Evolutionary conservation across 1,140 invertebrate genomes (phyloP).

Genomic region (Ladona fulva): DNA sequence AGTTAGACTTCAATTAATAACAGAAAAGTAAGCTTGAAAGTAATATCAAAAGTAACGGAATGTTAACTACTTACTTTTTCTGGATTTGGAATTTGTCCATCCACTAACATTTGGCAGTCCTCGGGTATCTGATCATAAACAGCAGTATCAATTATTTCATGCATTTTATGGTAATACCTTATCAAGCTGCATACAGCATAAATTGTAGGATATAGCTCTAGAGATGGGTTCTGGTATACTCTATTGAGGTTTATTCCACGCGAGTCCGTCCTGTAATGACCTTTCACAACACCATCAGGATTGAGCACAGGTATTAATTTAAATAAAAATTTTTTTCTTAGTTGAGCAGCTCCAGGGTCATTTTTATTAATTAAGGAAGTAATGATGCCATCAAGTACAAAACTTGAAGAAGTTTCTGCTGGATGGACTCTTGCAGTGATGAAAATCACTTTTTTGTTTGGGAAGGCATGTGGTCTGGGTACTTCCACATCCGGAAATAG

Average conservation of each 20-base stretch:
- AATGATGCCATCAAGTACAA: constrained; percentile 87
- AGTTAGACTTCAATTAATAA: too few relatives aligned
- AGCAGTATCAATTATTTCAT: not conserved
- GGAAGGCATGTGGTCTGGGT: constrained; percentile 61
- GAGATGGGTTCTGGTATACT: constrained; percentile 68
- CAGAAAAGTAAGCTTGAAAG: too few relatives aligned
- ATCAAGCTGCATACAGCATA: constrained; percentile 70
- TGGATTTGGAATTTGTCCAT: not conserved
- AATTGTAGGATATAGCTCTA: constrained; percentile 69
- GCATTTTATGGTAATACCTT: constrained; percentile 41
- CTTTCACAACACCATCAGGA: constrained; percentile 82
- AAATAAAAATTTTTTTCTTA: constrained; percentile 76
- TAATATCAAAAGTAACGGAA: too few relatives aligned
- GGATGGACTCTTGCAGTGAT: constrained; percentile 86
- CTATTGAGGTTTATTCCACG: constrained; percentile 83
- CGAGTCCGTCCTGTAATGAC: constrained; percentile 84
- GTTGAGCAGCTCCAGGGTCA: constrained; percentile 53
- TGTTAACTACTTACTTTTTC: not conserved
- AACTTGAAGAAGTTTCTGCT: constrained; percentile 88
- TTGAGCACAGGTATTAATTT: constrained; percentile 90
- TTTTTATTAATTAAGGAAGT: constrained; percentile 64
- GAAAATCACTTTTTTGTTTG: constrained; percentile 72
- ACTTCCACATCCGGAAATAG: constrained; percentile 63
- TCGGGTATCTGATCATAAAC: not conserved
- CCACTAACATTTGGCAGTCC: not conserved